Evolutionary conservation across 2,113 vertebrate species (phyloP).

Genomic region (Chroicocephalus ridibundus): DNA sequence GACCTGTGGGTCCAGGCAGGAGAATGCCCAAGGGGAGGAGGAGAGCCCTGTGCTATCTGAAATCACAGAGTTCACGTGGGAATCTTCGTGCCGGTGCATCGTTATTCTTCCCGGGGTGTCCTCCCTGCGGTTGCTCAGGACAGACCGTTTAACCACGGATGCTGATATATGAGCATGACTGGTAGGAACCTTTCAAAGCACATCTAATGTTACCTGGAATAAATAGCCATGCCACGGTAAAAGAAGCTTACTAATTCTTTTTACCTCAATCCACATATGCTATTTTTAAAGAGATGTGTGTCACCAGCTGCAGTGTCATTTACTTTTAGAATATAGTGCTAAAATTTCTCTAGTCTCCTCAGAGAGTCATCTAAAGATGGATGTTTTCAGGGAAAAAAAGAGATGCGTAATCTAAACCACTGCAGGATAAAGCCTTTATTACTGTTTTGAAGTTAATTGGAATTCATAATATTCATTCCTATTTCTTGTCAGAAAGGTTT

Average conservation of each 20-base stretch:
- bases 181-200: background rate
- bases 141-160: background rate
- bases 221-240: background rate
- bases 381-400: background rate
- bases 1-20: background rate
- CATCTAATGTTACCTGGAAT: background rate
- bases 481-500: background rate
- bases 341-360: background rate
- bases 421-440: background rate
- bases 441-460: background rate
- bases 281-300: background rate
- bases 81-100: background rate
- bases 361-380: background rate
- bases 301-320: background rate
- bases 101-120: background rate
- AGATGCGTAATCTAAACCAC: background rate
- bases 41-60: background rate
- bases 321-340: background rate
- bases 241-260: background rate
- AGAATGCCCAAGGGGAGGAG: background rate
- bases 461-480: background rate
- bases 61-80: background rate
- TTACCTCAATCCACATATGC: background rate
- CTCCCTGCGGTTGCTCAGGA: background rate
- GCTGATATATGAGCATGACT: background rate